Evolutionary conservation across 2,888 invertebrate genomes (phyloP).

Genomic region (Clanis bilineata): DNA sequence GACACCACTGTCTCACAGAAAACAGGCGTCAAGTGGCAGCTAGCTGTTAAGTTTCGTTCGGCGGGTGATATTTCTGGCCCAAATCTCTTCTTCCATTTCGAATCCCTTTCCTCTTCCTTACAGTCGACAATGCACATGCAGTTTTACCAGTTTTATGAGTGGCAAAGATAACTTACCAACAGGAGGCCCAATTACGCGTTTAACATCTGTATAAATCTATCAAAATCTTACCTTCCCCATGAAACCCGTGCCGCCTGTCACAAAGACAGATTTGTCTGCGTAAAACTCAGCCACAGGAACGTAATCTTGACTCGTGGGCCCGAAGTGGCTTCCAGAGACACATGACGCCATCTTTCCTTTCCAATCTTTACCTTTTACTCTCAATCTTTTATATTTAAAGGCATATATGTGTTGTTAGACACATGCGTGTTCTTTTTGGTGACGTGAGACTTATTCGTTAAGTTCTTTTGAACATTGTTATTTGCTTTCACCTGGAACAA

Average conservation of each 20-base stretch:
- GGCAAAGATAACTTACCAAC: neutral
- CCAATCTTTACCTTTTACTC: constrained; percentile 1
- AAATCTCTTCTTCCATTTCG: no score
- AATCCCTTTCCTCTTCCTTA: no score
- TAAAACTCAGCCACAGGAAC: constrained; percentile 86
- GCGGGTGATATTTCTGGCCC: no score
- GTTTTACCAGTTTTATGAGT: no score
- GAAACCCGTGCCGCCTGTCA: constrained; percentile 93
- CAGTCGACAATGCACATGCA: no score
- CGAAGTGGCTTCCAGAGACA: constrained; percentile 41
- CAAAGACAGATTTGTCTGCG: constrained; percentile 87
- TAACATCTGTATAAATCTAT: no score
- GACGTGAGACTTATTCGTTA: constrained; percentile 22
- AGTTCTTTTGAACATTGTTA: constrained; percentile 45
- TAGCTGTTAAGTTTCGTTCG: neutral
- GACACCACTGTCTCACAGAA: no score
- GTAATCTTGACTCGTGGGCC: constrained; percentile 58
- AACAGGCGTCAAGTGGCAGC: neutral
- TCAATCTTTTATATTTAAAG: constrained; percentile 4
- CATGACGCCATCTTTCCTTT: constrained; percentile 69
- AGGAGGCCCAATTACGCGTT: no score
- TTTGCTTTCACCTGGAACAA: constrained; percentile 51
- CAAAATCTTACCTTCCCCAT: constrained; percentile 90
- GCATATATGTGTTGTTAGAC: constrained; percentile 6
- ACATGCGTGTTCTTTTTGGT: neutral